Percentiles rank a stretch among this genome's conserved stretches.
phyloP scores from a whole-genome alignment of 2,888 invertebrate genomes.

The Shargacucullia verbasci region DNA sequence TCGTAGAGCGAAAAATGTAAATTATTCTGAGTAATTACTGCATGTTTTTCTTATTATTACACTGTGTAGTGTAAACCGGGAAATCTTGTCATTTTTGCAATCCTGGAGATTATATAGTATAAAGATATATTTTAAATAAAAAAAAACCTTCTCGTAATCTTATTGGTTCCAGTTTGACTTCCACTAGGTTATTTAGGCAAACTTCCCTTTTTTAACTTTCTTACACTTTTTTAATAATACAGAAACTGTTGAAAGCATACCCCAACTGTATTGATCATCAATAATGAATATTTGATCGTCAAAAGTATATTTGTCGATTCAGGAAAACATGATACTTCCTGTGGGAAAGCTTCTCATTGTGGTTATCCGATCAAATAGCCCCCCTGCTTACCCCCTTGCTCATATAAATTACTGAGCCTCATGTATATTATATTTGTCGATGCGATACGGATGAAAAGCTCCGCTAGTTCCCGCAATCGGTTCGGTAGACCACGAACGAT shows the following conservation, averaged over 20 bases:
- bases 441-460: conserved; percentile 15
- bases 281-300: conserved; percentile 38
- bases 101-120: no score
- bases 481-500: conserved; percentile 1
- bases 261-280: conserved; percentile 4
- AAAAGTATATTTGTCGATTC: conserved; percentile 29
- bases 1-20: conserved; percentile 38
- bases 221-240: no score
- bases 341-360: conserved; percentile 23
- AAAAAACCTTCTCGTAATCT: no score
- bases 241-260: no score
- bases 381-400: conserved; percentile 12
- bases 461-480: conserved; percentile 16
- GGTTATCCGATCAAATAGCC: conserved; percentile 32
- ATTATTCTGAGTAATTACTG: conserved; percentile 42
- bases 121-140: no score
- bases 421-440: conserved; percentile 38
- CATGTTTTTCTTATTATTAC: conserved; percentile 37
- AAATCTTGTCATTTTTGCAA: no score
- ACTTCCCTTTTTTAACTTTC: no score
- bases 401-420: conserved; percentile 34
- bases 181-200: no score
- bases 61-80: conserved; percentile 6
- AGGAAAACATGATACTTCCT: conserved; percentile 38
- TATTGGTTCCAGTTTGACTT: no score